These are phyloP conservation scores for Macrostomum lignano DNA, from an alignment of 1,140 invertebrate genomes.

Conservation along the genomic window DNA sequence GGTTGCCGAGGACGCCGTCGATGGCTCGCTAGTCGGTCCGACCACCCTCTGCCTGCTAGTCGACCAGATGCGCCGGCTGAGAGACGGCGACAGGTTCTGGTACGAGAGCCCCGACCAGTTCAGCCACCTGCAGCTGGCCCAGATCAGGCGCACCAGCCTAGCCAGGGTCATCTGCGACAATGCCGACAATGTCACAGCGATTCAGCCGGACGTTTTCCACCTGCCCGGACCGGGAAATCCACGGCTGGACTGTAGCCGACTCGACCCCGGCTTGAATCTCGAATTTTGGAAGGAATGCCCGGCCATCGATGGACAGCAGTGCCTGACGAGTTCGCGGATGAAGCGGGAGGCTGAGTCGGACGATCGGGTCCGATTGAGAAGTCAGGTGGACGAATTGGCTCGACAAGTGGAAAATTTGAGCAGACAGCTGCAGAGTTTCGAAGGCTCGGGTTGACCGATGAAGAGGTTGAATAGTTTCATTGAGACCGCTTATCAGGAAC, in stretches of 20 bases:
- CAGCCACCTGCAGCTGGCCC: conserved; percentile 44
- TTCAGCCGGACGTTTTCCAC: conserved; percentile 59
- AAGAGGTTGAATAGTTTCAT: too few relatives aligned
- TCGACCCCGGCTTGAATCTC: conserved; percentile 4
- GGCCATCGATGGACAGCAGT: too few relatives aligned
- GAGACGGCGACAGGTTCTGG: conserved; percentile 77
- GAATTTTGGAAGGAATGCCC: conserved; percentile 5
- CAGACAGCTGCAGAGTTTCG: too few relatives aligned
- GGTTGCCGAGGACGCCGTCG: conserved; percentile 53
- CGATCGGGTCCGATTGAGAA: too few relatives aligned
- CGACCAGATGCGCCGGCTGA: conserved; percentile 58
- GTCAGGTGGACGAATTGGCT: too few relatives aligned
- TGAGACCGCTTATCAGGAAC: too few relatives aligned
- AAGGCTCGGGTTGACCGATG: too few relatives aligned
- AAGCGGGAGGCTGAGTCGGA: too few relatives aligned
- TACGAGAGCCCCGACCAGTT: conserved; percentile 67
- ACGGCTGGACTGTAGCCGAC: conserved; percentile 12
- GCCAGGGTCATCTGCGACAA: conserved; percentile 58
- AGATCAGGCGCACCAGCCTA: conserved; percentile 47
- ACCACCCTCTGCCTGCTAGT: conserved; percentile 61
- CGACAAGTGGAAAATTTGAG: too few relatives aligned
- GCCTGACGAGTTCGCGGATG: too few relatives aligned
- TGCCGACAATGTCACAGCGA: conserved; percentile 49
- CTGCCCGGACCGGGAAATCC: conserved; percentile 30
- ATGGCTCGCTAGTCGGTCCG: conserved; percentile 58